phyloP scores from a whole-genome alignment of 2,888 invertebrate genomes.

The Pyrrhosoma nymphula region DNA sequence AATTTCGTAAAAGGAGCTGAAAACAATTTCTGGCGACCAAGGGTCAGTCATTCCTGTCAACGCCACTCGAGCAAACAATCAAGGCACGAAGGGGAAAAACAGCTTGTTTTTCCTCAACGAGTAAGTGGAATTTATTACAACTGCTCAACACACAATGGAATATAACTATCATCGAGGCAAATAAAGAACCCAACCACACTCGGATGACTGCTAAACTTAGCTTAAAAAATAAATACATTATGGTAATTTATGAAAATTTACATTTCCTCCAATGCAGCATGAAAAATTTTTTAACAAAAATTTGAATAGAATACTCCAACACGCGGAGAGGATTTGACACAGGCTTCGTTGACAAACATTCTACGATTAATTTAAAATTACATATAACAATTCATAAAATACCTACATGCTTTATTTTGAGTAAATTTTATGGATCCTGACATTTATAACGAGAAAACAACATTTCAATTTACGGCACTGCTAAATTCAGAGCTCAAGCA shows the following conservation, averaged over 20 bases:
- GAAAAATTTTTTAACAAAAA: no score
- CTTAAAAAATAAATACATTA: neutral
- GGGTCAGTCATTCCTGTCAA: neutral
- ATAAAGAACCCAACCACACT: neutral
- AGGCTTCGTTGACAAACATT: no score
- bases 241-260: neutral
- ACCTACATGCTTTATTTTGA: no score
- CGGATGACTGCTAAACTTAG: neutral
- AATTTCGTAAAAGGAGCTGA: neutral
- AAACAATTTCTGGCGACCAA: neutral
- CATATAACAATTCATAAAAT: no score
- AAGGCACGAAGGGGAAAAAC: neutral
- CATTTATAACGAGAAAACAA: no score
- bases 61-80: neutral
- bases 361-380: no score
- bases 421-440: no score
- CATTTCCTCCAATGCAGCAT: no score
- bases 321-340: no score
- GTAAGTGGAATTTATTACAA: constrained; percentile 3
- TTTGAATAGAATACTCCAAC: no score
- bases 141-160: constrained; percentile 38
- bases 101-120: neutral
- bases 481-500: no score
- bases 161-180: neutral
- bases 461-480: no score